Evolutionary conservation across 2,888 invertebrate species (phyloP).

Genomic region (Tetramorium bicarinatum): DNA sequence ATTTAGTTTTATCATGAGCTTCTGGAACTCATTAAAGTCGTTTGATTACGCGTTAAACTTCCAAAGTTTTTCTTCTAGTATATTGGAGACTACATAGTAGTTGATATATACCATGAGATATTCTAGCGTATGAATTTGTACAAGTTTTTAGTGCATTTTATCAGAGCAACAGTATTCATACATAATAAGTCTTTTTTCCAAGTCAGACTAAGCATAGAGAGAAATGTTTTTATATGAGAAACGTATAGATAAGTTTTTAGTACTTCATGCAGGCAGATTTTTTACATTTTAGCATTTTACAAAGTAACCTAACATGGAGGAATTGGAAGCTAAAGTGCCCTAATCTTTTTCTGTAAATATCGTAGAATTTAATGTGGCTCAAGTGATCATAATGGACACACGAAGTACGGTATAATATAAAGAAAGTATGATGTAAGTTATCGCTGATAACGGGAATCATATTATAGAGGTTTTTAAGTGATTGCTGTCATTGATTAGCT

Average conservation of each 20-base stretch:
- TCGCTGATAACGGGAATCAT: constrained; percentile 40
- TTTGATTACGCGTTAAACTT: constrained; percentile 30
- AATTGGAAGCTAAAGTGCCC: constrained; percentile 69
- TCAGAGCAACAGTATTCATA: constrained; percentile 69
- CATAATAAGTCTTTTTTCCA: constrained; percentile 64
- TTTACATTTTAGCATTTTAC: constrained; percentile 68
- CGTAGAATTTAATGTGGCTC: constrained; percentile 69
- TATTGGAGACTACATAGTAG: constrained; percentile 28
- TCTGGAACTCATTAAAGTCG: constrained; percentile 21
- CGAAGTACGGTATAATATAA: constrained; percentile 50
- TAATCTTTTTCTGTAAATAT: constrained; percentile 68
- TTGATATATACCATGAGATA: constrained; percentile 31
- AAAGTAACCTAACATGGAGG: constrained; percentile 36
- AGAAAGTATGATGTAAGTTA: constrained; percentile 37
- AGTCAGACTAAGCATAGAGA: constrained; percentile 52
- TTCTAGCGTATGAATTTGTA: constrained; percentile 31
- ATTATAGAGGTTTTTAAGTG: constrained; percentile 56
- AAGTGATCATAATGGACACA: constrained; percentile 61
- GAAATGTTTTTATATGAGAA: constrained; percentile 62
- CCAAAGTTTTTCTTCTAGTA: constrained; percentile 14
- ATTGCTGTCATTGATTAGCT: constrained; percentile 51
- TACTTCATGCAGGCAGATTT: constrained; percentile 60
- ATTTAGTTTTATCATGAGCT: constrained; percentile 23
- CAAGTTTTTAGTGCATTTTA: constrained; percentile 38
- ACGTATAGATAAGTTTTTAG: constrained; percentile 68